phyloP scores from a whole-genome alignment of 2,888 invertebrate genomes.

The Clusia tigrina region DNA sequence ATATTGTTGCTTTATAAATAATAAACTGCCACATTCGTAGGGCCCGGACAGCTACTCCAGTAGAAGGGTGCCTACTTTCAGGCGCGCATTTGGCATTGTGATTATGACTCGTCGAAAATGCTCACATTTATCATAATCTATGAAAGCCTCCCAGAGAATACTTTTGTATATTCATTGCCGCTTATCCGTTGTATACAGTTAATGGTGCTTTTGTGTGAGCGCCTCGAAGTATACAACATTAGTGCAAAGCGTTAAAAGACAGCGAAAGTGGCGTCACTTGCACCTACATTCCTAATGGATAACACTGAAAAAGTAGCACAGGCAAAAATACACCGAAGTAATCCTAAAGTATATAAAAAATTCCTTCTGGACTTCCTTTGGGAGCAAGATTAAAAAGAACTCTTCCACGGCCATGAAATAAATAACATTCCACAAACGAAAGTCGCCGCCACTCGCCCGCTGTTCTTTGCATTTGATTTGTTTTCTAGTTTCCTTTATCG shows the following conservation, averaged over 20 bases:
- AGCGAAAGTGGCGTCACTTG: not conserved
- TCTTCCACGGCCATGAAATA: not conserved
- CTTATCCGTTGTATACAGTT: no score
- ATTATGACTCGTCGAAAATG: not conserved
- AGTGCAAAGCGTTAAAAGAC: not conserved
- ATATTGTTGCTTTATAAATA: no score
- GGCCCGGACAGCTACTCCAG: not conserved
- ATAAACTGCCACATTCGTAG: not conserved
- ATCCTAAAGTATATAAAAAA: not conserved
- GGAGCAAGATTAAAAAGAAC: not conserved
- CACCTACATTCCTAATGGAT: no score
- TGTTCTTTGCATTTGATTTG: constrained; percentile 7
- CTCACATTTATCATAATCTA: not conserved
- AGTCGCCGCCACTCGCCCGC: not conserved
- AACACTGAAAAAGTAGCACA: not conserved
- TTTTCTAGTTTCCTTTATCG: not conserved
- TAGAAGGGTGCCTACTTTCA: not conserved
- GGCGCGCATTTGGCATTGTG: not conserved
- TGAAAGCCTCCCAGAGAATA: no score
- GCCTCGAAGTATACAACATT: not conserved
- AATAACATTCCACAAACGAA: not conserved
- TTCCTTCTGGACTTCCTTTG: not conserved
- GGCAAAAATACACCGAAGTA: not conserved
- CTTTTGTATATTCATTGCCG: no score
- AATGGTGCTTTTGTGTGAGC: not conserved